phyloP scores from a whole-genome alignment of 2,113 vertebrate species.

The Elephas maximus region DNA sequence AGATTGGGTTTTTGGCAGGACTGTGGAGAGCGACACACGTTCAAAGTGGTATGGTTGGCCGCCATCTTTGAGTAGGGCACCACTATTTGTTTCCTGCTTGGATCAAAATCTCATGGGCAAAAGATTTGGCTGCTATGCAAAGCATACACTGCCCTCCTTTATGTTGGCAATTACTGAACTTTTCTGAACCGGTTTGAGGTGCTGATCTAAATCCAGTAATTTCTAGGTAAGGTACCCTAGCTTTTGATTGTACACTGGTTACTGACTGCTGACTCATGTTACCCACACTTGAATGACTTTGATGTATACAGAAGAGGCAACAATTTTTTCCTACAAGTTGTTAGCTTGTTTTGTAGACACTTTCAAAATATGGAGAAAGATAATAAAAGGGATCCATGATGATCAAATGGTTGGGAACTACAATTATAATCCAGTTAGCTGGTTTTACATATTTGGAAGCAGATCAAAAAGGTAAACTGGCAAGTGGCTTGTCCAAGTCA shows the following conservation, averaged over 20 bases:
- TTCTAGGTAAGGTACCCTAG: background rate
- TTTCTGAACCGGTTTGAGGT: too few relatives aligned
- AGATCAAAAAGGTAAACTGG: background rate
- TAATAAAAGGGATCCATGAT: background rate
- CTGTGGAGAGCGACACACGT: too few relatives aligned
- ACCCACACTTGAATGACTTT: background rate
- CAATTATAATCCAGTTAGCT: background rate
- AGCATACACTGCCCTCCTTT: too few relatives aligned
- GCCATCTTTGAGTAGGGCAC: too few relatives aligned
- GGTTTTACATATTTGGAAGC: background rate
- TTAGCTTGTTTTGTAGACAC: background rate
- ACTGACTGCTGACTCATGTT: background rate
- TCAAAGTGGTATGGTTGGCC: too few relatives aligned
- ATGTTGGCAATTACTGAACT: too few relatives aligned
- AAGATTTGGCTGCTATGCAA: too few relatives aligned
- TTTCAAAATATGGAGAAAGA: conserved; percentile 14
- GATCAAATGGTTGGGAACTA: background rate
- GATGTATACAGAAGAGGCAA: background rate
- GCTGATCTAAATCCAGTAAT: background rate
- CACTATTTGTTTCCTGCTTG: too few relatives aligned
- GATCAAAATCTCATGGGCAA: too few relatives aligned
- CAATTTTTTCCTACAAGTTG: background rate
- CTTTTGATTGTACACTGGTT: rapidly evolving
- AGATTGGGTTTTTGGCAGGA: too few relatives aligned
- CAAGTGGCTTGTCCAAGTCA: background rate